Percentiles rank a stretch among this genome's conserved stretches.
Evolutionary conservation across 2,797 vertebrate genomes (phyloP).

Genomic region (Takifugu ocellatus): DNA sequence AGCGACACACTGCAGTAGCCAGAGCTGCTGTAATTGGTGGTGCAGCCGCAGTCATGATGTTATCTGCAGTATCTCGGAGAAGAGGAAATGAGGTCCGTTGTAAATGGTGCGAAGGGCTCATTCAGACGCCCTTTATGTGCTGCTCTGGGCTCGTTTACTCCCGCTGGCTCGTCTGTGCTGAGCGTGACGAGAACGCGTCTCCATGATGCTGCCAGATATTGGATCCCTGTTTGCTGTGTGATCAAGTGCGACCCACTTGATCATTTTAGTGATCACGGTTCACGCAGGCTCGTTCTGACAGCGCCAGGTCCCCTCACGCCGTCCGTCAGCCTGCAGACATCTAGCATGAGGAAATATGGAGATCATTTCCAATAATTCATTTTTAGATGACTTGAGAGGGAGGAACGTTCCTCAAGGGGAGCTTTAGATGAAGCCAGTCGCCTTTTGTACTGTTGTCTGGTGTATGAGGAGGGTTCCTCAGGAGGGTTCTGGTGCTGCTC

Average conservation of each 20-base stretch:
- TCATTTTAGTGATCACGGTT: too few relatives aligned
- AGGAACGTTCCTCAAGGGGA: too few relatives aligned
- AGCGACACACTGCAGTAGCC: constrained; percentile 7
- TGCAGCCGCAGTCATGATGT: constrained; percentile 5
- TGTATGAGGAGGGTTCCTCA: too few relatives aligned
- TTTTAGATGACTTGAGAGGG: too few relatives aligned
- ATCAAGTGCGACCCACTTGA: background rate
- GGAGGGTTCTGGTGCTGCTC: too few relatives aligned
- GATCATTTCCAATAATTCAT: too few relatives aligned
- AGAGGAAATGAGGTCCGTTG: constrained; percentile 39
- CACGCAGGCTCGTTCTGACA: too few relatives aligned
- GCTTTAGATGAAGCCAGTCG: too few relatives aligned
- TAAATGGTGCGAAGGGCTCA: constrained; percentile 6
- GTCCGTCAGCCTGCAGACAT: too few relatives aligned
- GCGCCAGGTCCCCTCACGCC: too few relatives aligned
- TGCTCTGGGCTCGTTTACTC: constrained; percentile 5
- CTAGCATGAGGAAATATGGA: too few relatives aligned
- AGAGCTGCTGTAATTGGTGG: constrained; percentile 24
- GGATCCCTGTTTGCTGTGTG: background rate
- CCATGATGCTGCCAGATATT: background rate
- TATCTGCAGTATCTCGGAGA: constrained; percentile 29
- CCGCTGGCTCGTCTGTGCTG: background rate
- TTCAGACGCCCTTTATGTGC: constrained; percentile 28
- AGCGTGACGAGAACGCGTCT: constrained; percentile 1
- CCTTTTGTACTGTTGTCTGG: too few relatives aligned